These are phyloP conservation scores for Apis cerana DNA, from an alignment of 1,140 invertebrate species.

Conservation along the genomic window DNA sequence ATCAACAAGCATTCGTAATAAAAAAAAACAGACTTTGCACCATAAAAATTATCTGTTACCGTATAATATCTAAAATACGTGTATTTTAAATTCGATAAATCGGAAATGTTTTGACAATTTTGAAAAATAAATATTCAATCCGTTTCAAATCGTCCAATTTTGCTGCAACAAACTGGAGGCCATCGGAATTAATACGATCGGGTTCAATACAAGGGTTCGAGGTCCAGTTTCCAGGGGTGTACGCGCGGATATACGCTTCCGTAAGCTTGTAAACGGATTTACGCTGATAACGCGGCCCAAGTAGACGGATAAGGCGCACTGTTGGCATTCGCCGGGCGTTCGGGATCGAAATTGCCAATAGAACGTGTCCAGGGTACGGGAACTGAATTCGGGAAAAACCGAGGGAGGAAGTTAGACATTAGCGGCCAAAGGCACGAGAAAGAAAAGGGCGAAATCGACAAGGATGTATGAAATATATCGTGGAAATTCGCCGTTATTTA, in stretches of 20 bases:
- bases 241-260: constrained; percentile 38
- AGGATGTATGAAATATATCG: constrained; percentile 29
- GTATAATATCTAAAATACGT: too few relatives aligned
- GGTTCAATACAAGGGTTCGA: neutral
- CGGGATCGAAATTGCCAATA: constrained; percentile 63
- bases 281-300: constrained; percentile 59
- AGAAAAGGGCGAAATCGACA: neutral
- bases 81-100: too few relatives aligned
- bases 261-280: constrained; percentile 67
- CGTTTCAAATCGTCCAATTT: neutral
- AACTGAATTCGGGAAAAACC: constrained; percentile 55
- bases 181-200: constrained; percentile 32
- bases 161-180: too few relatives aligned
- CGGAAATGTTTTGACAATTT: too few relatives aligned
- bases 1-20: too few relatives aligned
- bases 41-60: too few relatives aligned
- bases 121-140: neutral
- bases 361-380: constrained; percentile 59
- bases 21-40: too few relatives aligned
- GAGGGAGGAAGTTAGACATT: constrained; percentile 48
- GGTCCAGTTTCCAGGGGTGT: constrained; percentile 6
- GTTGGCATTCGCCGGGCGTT: constrained; percentile 62
- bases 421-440: constrained; percentile 13
- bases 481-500: constrained; percentile 34
- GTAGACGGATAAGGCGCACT: constrained; percentile 54